Conservation (phyloP, 2,797 vertebrate genomes). For the Eospalax fontanierii region DNA sequence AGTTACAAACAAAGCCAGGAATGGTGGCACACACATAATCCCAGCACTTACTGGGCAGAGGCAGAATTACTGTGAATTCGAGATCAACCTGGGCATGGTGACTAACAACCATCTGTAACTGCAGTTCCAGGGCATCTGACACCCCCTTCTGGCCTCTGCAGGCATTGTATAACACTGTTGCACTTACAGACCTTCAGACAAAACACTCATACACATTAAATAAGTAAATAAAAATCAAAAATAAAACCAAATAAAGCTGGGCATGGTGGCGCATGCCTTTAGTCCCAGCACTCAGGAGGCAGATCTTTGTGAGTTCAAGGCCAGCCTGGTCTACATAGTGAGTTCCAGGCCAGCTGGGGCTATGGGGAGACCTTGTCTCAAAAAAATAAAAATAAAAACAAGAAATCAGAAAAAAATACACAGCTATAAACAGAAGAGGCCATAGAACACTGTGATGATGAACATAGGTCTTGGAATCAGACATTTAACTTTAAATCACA, state of each 20-base stretch:
- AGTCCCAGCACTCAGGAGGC: background rate
- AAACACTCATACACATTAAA: background rate
- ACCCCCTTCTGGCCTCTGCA: background rate
- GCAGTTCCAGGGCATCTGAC: background rate
- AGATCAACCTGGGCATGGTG: background rate
- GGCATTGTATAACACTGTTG: background rate
- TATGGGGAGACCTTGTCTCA: background rate
- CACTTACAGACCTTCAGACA: background rate
- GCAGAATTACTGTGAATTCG: too few relatives aligned
- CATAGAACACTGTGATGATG: too few relatives aligned
- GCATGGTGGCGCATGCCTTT: background rate
- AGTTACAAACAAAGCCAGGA: conserved; percentile 6
- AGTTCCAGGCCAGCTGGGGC: too few relatives aligned
- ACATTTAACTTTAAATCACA: background rate
- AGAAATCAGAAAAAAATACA: too few relatives aligned
- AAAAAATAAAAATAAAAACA: background rate
- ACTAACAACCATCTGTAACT: background rate
- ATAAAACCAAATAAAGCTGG: background rate
- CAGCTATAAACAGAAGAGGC: background rate
- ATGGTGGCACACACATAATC: too few relatives aligned
- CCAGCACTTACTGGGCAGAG: too few relatives aligned
- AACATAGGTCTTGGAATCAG: too few relatives aligned
- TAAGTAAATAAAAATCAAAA: too few relatives aligned
- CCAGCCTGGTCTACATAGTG: background rate
- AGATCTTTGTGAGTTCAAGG: too few relatives aligned